Percentiles rank a stretch among this genome's conserved stretches.
Conservation (phyloP, 1,140 invertebrate genomes). For the Drosophila repletoides region DNA sequence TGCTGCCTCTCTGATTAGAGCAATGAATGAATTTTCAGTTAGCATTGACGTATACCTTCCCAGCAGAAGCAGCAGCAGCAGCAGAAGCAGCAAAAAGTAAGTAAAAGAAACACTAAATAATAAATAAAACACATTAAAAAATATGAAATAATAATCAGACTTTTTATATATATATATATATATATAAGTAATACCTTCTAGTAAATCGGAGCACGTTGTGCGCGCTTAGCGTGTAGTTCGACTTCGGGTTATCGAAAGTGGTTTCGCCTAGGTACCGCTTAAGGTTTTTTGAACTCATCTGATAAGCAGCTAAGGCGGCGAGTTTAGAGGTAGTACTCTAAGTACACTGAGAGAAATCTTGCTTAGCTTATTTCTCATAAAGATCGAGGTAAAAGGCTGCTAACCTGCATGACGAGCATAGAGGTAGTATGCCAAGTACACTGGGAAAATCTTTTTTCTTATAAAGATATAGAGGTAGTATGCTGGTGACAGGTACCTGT, state of each 20-base stretch:
- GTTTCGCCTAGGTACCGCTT: conserved; percentile 24
- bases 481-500: too few relatives aligned
- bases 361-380: conserved; percentile 8
- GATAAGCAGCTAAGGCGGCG: conserved; percentile 24
- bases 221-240: conserved; percentile 13
- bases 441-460: too few relatives aligned
- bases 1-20: conserved; percentile 53
- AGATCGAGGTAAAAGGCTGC: too few relatives aligned
- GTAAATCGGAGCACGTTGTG: conserved; percentile 32
- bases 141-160: neutral
- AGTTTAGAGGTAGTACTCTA: conserved; percentile 1
- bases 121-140: neutral
- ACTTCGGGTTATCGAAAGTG: conserved; percentile 57
- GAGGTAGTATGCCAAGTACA: too few relatives aligned
- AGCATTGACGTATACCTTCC: conserved; percentile 51
- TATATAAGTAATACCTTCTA: neutral
- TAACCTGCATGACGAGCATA: too few relatives aligned
- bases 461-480: conserved; percentile 2
- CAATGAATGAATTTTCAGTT: conserved; percentile 62
- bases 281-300: conserved; percentile 45
- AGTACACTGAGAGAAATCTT: neutral
- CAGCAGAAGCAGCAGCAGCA: neutral
- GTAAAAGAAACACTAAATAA: conserved; percentile 25
- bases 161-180: too few relatives aligned
- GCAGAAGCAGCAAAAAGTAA: too few relatives aligned